A percentile compares a stretch with the other conserved stretches of the same genome.
phyloP scores from a whole-genome alignment of 2,113 vertebrate species.

The Pelodiscus sinensis region DNA sequence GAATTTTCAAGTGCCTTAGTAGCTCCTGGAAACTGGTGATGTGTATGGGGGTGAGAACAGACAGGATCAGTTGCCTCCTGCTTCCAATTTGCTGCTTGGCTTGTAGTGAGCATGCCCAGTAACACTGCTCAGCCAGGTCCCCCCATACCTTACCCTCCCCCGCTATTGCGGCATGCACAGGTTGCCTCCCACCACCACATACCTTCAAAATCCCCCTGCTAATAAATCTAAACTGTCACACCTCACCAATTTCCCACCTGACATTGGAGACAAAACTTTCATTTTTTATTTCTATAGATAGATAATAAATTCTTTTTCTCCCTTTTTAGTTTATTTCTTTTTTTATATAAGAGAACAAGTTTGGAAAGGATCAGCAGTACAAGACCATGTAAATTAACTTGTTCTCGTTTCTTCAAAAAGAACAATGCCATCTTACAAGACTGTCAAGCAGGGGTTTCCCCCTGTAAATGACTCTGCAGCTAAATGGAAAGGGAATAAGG shows the following conservation, averaged over 20 bases:
- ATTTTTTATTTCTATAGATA: background rate
- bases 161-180: too few species aligned
- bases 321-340: background rate
- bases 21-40: too few species aligned
- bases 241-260: background rate
- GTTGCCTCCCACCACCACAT: too few species aligned
- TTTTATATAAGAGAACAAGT: slow-evolving; percentile 4
- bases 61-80: too few species aligned
- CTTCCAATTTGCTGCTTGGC: too few species aligned
- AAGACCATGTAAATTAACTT: background rate
- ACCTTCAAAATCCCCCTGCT: too few species aligned
- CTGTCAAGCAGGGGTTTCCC: background rate
- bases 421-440: background rate
- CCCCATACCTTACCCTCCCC: too few species aligned
- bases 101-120: too few species aligned
- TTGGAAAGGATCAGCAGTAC: background rate
- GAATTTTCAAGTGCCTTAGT: too few species aligned
- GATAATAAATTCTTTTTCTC: background rate
- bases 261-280: background rate
- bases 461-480: background rate
- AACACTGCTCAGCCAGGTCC: too few species aligned
- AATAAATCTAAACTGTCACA: slow-evolving; percentile 26
- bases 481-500: background rate
- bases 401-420: background rate
- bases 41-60: too few species aligned